Conservation (phyloP, 2,888 invertebrate genomes). For the Pheosia tremula region DNA sequence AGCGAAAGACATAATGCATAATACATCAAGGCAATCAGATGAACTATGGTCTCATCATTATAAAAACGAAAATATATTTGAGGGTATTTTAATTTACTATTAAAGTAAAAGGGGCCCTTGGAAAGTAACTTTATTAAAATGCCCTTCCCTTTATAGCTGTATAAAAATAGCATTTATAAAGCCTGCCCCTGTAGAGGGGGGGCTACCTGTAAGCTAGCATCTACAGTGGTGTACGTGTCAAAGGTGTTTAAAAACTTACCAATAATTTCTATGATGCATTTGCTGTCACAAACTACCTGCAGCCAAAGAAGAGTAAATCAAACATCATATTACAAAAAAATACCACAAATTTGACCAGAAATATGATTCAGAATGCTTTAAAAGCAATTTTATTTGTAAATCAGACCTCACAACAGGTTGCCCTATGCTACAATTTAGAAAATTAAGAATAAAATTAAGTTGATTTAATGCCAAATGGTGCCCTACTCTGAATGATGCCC, state of each 20-base stretch:
- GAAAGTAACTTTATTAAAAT: too few species aligned
- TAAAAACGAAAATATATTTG: background rate
- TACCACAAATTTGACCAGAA: background rate
- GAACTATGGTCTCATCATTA: slow-evolving; percentile 61
- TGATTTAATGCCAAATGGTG: slow-evolving; percentile 24
- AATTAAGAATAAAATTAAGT: slow-evolving; percentile 7
- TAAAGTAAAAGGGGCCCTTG: too few species aligned
- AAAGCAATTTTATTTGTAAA: slow-evolving; percentile 55
- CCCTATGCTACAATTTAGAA: slow-evolving; percentile 68
- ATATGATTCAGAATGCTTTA: slow-evolving; percentile 57
- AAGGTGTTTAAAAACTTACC: slow-evolving; percentile 1
- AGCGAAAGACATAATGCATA: slow-evolving; percentile 66
- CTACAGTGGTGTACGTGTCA: background rate
- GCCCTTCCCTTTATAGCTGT: too few species aligned
- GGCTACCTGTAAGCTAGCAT: too few species aligned
- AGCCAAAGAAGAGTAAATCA: slow-evolving; percentile 13
- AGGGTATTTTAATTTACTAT: background rate
- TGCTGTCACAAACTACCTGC: slow-evolving; percentile 6
- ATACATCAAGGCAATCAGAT: slow-evolving; percentile 58
- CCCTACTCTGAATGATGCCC: slow-evolving; percentile 57
- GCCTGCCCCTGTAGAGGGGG: too few species aligned
- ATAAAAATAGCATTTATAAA: too few species aligned
- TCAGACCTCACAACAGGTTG: slow-evolving; percentile 69
- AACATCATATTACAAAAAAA: background rate
- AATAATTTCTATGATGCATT: background rate